These are phyloP conservation scores for Petrosia ficiformis DNA, from an alignment of 37 sponge, comb jelly and placozoan species.

Conservation along the genomic window DNA sequence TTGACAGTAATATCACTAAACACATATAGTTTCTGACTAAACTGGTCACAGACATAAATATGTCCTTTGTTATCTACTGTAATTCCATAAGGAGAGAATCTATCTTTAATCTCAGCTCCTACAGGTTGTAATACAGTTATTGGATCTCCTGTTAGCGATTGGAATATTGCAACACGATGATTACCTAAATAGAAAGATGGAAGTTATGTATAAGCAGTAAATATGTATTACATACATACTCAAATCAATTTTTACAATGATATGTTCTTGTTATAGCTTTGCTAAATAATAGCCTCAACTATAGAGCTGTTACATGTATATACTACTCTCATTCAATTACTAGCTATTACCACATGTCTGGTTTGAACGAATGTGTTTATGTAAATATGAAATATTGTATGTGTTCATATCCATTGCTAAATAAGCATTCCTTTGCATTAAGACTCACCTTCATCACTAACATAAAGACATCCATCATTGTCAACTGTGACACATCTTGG, in stretches of 20 bases:
- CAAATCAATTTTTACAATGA: no score
- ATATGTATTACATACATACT: no score
- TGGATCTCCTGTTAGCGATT: background rate
- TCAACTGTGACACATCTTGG: background rate
- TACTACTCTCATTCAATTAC: no score
- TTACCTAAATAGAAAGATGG: background rate
- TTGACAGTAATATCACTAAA: background rate
- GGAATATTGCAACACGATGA: background rate
- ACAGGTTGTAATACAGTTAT: background rate
- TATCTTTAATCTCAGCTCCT: background rate
- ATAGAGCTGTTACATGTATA: no score
- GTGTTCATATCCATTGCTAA: no score
- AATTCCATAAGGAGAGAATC: background rate
- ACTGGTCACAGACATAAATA: background rate
- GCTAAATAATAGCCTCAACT: no score
- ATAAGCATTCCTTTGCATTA: background rate
- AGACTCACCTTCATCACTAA: background rate
- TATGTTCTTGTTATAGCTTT: no score
- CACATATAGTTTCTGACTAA: background rate
- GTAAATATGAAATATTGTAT: no score
- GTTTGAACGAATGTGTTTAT: no score
- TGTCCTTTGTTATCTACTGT: slow-evolving; percentile 1
- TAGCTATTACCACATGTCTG: no score
- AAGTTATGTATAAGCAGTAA: no score
- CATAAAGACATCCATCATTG: slow-evolving; percentile 4